Evolutionary conservation across 30 jellyfish, hydroid and myxozoan species (phyloP), one percentile per base, ranked within the genome.

Genomic region (Aurelia aurita complex sp. Pacific): DNA sequence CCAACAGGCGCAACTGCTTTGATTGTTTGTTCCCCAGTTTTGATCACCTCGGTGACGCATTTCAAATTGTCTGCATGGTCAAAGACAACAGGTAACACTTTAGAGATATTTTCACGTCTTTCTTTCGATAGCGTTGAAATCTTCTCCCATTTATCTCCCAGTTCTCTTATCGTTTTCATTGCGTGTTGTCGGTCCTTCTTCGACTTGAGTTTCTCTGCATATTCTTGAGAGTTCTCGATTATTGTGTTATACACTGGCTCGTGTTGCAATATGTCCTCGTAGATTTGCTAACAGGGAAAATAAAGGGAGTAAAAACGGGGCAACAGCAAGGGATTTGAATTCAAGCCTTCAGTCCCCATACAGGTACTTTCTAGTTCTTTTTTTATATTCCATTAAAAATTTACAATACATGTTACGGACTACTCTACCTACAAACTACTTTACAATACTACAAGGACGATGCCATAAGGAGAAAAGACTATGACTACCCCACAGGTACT

Each of bases 221-320:
- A 87, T 9, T 70, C 86, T 71, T 85, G 89, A 18, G 96, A 94
- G 57, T 92, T 63, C 9, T 82, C 91, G 12, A 72, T 46, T 19
- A 94, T 36, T 36, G 97, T 42, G n/a, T 69, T 60, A 55, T 74
- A 84, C 13, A 84, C 77, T 4, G 98, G 91, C 71, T 94, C 98
- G 62, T 94, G 98, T 72, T 94, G 98, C 50, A 83, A 67, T 16
- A 94, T 89, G 43, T 88, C 98, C 67, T 94, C 98, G 86, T 94
- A 82, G 34, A 94, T n/a, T 51, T 97, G 97, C 97, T 94, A 70
- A 38, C 76, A 65, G 10, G 60, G 35, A 74, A 65, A 35, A 71
- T 7, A 52, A 57, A 6, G 5, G 50, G 50, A 38, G 50, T 38
- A 38, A 38, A 38, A 38, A 38, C 0, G 50, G 50, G 5, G 5